phyloP scores from a whole-genome alignment of 2,797 vertebrate species.

The Linurgus olivaceus region DNA sequence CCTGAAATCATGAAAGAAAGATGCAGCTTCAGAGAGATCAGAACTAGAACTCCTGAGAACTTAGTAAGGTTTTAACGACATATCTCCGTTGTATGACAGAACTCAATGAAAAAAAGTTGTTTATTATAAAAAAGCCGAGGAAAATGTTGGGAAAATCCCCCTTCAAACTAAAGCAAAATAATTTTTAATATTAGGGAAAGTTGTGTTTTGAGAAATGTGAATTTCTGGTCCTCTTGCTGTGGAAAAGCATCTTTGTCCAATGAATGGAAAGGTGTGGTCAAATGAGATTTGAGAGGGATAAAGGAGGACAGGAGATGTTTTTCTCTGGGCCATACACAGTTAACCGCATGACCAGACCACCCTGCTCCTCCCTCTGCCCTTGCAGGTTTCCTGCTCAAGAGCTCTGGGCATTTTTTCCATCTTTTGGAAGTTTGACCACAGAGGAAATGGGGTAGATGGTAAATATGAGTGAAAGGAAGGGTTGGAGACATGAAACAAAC shows the following conservation, averaged over 20 bases:
- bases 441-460: background rate
- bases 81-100: background rate
- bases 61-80: background rate
- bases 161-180: background rate
- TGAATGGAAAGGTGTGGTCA: background rate
- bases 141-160: accelerated
- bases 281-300: background rate
- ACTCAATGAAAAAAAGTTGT: background rate
- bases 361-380: background rate
- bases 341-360: accelerated
- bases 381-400: background rate
- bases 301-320: background rate
- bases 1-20: background rate
- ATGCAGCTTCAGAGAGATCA: background rate
- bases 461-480: background rate
- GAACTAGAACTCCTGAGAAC: background rate
- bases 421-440: background rate
- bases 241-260: background rate
- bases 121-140: background rate
- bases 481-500: background rate
- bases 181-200: background rate
- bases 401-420: background rate
- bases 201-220: background rate
- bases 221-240: background rate
- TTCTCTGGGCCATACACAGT: accelerated